Percentiles rank a stretch among this genome's conserved stretches.
phyloP scores from a whole-genome alignment of 1,140 invertebrate species.

The Hypothenemus hampei region DNA sequence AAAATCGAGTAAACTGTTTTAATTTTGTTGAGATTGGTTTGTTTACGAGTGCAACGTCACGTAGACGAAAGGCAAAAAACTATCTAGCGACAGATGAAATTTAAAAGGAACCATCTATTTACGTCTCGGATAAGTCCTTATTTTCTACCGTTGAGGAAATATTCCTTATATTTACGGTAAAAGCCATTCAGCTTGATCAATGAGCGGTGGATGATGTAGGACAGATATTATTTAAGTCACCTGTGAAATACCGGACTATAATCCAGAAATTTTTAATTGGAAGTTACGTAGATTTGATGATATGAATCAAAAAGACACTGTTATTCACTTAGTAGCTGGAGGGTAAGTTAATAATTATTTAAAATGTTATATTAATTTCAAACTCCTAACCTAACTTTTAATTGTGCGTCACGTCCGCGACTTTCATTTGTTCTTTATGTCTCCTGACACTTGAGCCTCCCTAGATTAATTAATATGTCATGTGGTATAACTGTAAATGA shows the following conservation, averaged over 20 bases:
- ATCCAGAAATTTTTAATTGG: too few species aligned
- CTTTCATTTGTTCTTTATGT: neutral
- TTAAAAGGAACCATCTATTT: constrained; percentile 5
- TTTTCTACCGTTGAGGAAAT: constrained; percentile 2
- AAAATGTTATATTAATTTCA: neutral
- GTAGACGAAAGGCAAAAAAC: constrained; percentile 2
- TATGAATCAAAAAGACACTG: constrained; percentile 72
- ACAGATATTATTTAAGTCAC: neutral
- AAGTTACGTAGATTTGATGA: constrained; percentile 22
- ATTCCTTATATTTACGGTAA: constrained; percentile 13
- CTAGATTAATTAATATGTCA: neutral
- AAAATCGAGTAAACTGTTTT: neutral
- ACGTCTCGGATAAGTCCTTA: constrained; percentile 10
- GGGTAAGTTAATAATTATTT: constrained; percentile 59
- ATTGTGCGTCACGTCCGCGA: neutral
- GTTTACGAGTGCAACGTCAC: constrained; percentile 20
- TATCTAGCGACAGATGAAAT: constrained; percentile 17
- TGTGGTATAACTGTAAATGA: neutral
- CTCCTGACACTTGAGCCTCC: neutral
- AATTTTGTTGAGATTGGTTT: too few species aligned
- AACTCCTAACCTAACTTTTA: neutral
- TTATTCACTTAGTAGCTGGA: constrained; percentile 81
- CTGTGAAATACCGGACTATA: neutral
- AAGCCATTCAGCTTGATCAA: neutral
- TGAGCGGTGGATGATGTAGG: neutral